These are phyloP conservation scores for Sciurus vulgaris DNA, from an alignment of 2,797 vertebrate species.

Conservation along the genomic window DNA sequence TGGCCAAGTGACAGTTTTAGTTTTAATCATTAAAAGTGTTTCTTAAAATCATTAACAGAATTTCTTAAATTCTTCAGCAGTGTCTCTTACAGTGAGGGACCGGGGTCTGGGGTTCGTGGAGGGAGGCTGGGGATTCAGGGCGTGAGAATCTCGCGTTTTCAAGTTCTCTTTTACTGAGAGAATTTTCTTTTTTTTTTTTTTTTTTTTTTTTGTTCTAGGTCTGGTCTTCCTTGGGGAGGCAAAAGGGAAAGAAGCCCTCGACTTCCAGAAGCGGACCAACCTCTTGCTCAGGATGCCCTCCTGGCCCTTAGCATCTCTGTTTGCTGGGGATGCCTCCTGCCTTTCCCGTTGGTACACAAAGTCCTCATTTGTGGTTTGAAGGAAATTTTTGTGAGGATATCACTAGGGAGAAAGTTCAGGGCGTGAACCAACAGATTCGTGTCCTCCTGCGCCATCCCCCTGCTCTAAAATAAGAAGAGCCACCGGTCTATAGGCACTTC, in stretches of 20 bases:
- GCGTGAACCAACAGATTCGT: background rate
- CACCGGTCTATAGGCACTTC: background rate
- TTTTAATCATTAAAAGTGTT: conserved; percentile 21
- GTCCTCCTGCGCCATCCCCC: background rate
- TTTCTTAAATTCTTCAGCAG: background rate
- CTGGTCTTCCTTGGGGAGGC: background rate
- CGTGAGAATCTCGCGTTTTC: background rate
- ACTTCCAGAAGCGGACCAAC: background rate
- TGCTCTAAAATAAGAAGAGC: background rate
- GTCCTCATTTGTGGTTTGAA: background rate
- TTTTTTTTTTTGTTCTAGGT: background rate
- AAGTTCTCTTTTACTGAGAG: background rate
- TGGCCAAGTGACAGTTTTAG: background rate
- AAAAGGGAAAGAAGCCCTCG: background rate
- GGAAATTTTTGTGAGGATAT: background rate
- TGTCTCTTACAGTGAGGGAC: background rate
- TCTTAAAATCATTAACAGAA: background rate
- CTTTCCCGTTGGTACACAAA: background rate
- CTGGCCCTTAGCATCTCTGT: background rate
- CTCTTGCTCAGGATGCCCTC: background rate
- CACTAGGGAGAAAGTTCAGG: background rate
- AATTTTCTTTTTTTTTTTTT: too few species aligned
- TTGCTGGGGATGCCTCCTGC: background rate
- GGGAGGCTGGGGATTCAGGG: background rate
- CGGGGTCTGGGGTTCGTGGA: background rate